Percentiles rank a stretch among this genome's conserved stretches.
These are phyloP conservation scores for Drosophila bifasciata DNA, from an alignment of 1,140 invertebrate genomes.

Conservation along the genomic window DNA sequence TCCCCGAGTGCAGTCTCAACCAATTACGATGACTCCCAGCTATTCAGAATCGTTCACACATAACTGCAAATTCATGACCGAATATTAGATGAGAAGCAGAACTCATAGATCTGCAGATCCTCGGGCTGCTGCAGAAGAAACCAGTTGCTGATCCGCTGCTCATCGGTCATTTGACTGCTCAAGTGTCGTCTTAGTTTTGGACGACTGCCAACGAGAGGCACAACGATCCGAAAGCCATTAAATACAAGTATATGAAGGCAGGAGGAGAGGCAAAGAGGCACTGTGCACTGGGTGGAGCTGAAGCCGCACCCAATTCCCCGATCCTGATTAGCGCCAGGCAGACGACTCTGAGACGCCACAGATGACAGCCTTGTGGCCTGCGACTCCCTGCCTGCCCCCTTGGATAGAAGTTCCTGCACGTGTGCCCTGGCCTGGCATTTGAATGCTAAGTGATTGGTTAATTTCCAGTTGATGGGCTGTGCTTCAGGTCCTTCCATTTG, in stretches of 20 bases:
- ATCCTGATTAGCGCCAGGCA: slow-evolving; percentile 63
- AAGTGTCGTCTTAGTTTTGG: slow-evolving; percentile 56
- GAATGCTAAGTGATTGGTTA: slow-evolving; percentile 80
- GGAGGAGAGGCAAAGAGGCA: too few relatives aligned
- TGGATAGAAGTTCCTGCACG: slow-evolving; percentile 24
- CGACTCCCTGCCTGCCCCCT: slow-evolving; percentile 8
- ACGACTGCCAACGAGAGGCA: slow-evolving; percentile 30
- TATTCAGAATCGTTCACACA: slow-evolving; percentile 55
- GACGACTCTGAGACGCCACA: slow-evolving; percentile 41
- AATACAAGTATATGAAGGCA: slow-evolving; percentile 36
- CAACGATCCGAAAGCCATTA: slow-evolving; percentile 56
- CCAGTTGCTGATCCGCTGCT: slow-evolving; percentile 60
- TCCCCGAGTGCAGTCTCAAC: slow-evolving; percentile 37
- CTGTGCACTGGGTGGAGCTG: neutral
- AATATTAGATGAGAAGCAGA: slow-evolving; percentile 62
- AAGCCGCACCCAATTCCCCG: slow-evolving; percentile 4
- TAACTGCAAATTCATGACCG: slow-evolving; percentile 77
- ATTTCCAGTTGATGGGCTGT: slow-evolving; percentile 45
- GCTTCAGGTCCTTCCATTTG: slow-evolving; percentile 1
- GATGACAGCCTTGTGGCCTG: slow-evolving; percentile 40
- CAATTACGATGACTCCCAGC: slow-evolving; percentile 37
- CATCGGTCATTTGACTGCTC: slow-evolving; percentile 61
- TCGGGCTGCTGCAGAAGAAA: slow-evolving; percentile 35
- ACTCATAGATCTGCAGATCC: slow-evolving; percentile 28
- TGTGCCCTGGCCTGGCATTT: slow-evolving; percentile 54